These are phyloP conservation scores for Gadus chalcogrammus DNA, from an alignment of 2,113 vertebrate species.

Conservation along the genomic window DNA sequence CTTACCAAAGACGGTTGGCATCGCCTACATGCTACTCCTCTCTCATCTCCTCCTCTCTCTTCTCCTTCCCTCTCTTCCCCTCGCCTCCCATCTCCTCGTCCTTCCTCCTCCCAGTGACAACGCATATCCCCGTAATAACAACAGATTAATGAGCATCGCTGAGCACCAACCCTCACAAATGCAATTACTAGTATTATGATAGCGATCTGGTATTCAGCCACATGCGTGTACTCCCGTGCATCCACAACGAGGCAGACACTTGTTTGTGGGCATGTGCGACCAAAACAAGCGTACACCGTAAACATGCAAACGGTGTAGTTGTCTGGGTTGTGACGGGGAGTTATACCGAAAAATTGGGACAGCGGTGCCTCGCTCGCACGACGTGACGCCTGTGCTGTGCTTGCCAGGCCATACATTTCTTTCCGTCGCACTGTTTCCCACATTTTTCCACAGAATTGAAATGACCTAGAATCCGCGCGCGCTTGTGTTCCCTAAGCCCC, in stretches of 20 bases:
- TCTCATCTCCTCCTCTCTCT: neutral
- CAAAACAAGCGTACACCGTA: constrained; percentile 21
- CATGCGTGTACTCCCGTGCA: neutral
- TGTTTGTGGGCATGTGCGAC: constrained; percentile 1
- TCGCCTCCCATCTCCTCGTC: neutral
- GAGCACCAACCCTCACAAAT: constrained; percentile 27
- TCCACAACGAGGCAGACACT: constrained; percentile 3
- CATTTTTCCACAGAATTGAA: constrained; percentile 61
- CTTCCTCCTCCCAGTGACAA: no score
- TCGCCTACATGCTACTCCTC: no score
- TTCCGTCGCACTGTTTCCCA: neutral
- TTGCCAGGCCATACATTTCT: constrained; percentile 32
- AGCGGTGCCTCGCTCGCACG: constrained; percentile 31
- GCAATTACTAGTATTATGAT: no score
- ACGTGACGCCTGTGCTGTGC: constrained; percentile 30
- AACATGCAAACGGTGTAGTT: constrained; percentile 15
- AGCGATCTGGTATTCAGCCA: neutral
- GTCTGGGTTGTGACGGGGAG: constrained; percentile 40
- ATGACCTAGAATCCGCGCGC: constrained; percentile 63
- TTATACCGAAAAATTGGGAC: constrained; percentile 49
- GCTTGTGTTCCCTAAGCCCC: constrained; percentile 33
- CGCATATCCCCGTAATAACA: no score
- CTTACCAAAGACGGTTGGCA: neutral
- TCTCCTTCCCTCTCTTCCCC: no score
- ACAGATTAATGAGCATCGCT: constrained; percentile 8